Evolutionary conservation across 2,888 invertebrate genomes (phyloP), one percentile per base, ranked within the genome.

Genomic region (Diadegma fenestrale): DNA sequence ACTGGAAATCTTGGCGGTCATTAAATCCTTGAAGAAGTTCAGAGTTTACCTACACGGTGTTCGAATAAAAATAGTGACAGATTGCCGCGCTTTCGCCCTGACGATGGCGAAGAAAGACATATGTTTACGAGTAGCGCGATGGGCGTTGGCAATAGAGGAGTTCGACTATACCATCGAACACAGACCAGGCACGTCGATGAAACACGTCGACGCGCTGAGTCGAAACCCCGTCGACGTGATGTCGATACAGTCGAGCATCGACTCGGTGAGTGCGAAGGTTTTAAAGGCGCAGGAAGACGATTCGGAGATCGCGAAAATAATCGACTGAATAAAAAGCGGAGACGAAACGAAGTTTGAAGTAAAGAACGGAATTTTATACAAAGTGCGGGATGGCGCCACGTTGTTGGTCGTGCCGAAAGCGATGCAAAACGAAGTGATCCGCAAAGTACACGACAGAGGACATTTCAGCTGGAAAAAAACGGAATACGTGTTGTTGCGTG

Each of bases 1-100:
- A 30, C 48, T 85, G 8, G 90, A 92, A 63, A 72, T 76, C 8
- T 61, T 91, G 8, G 90, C 91, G 0, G 78, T 90, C 0, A 80
- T 90, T 0, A 88, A 84, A 73, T 86, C 88, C 0, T 22, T 90
- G 0, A 33, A 83, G 26, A 86, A 89, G 64, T 89, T 90, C 51
- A 85, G 88, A 7, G 82, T 87, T 0, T 90, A 90, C 51, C 41
- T 91, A 0, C 82, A 86, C 10, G 88, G 87, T 2, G 69, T 82
- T 1, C 58, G 33, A 0, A 88, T 91, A 22, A 87, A 81, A 8
- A 83, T 90, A 0, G 64, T 88, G 2, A 90, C 90, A 0, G 84
- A 84, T 63, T 89, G 87, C 66, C 33, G 33, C 33, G 48, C 48
- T 22, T 69, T 48, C n/a, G 17, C 48, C 22, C n/a, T 69, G 19